Evolutionary conservation across 1,140 invertebrate genomes (phyloP).

Genomic region (Caenorhabditis remanei): DNA sequence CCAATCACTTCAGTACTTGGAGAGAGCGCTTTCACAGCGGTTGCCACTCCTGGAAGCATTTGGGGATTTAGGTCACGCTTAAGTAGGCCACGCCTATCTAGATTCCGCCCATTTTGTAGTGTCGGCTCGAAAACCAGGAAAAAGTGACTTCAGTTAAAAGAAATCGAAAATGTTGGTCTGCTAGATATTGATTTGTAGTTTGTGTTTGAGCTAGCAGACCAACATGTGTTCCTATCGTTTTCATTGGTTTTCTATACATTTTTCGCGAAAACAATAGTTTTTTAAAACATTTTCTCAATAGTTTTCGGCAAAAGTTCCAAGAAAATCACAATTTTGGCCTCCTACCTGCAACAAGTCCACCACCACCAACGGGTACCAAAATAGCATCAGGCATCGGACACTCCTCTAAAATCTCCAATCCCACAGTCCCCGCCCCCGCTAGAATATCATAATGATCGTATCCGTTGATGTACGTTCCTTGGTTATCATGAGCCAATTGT

Average conservation of each 20-base stretch:
- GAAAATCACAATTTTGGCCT: too few relatives aligned
- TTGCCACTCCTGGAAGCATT: conserved; percentile 80
- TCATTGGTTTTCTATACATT: too few relatives aligned
- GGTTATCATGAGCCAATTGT: conserved; percentile 54
- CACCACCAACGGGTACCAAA: conserved; percentile 87
- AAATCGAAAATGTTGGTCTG: too few relatives aligned
- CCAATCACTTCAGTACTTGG: conserved; percentile 84
- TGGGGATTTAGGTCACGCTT: neutral
- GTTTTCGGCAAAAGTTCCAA: too few relatives aligned
- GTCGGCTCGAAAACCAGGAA: too few relatives aligned
- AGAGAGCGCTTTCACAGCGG: conserved; percentile 87
- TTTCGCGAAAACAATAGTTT: too few relatives aligned
- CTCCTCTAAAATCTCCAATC: conserved; percentile 87
- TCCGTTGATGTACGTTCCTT: conserved; percentile 68
- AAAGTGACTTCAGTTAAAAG: too few relatives aligned
- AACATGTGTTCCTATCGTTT: too few relatives aligned
- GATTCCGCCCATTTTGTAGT: neutral
- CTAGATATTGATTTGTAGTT: too few relatives aligned
- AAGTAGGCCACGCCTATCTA: too few relatives aligned
- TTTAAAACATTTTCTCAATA: too few relatives aligned
- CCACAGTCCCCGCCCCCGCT: conserved; percentile 91
- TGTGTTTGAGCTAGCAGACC: too few relatives aligned
- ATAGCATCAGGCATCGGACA: conserved; percentile 78
- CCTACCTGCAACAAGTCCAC: conserved; percentile 87
- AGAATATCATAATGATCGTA: conserved; percentile 90